Evolutionary conservation across 2,888 invertebrate genomes (phyloP).

Genomic region (Tineola bisselliella): DNA sequence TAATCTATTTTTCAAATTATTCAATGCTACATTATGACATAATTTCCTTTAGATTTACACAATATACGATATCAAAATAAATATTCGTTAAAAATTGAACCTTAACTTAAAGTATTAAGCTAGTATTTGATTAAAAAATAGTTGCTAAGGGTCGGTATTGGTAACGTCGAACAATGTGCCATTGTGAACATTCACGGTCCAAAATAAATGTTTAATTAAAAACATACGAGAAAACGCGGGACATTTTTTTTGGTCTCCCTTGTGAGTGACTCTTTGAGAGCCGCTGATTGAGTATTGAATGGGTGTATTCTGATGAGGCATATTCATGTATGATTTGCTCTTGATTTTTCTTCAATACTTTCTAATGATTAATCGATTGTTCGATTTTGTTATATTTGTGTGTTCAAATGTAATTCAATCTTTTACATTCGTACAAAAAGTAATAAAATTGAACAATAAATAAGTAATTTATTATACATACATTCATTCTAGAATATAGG

Average conservation of each 20-base stretch:
- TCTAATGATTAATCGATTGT: slow-evolving; percentile 31
- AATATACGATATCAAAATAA: too few relatives aligned
- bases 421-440: neutral
- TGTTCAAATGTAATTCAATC: neutral
- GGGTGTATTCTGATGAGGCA: slow-evolving; percentile 33
- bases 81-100: neutral
- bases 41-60: too few relatives aligned
- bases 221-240: slow-evolving; percentile 21
- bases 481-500: too few relatives aligned
- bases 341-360: slow-evolving; percentile 7
- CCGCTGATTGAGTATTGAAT: slow-evolving; percentile 19
- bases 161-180: slow-evolving; percentile 21
- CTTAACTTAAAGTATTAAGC: neutral
- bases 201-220: slow-evolving; percentile 42
- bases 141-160: neutral
- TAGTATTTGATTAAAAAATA: neutral
- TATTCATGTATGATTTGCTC: slow-evolving; percentile 24
- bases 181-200: slow-evolving; percentile 36
- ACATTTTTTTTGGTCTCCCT: slow-evolving; percentile 21
- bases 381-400: slow-evolving; percentile 9
- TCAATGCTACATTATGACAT: too few relatives aligned
- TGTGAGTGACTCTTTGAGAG: neutral
- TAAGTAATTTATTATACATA: too few relatives aligned
- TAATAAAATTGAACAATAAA: too few relatives aligned
- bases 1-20: too few relatives aligned